A percentile compares a stretch with the other conserved stretches of the same genome.
Evolutionary conservation across 2,888 invertebrate genomes (phyloP).

Genomic region (Ormyrus labotus): DNA sequence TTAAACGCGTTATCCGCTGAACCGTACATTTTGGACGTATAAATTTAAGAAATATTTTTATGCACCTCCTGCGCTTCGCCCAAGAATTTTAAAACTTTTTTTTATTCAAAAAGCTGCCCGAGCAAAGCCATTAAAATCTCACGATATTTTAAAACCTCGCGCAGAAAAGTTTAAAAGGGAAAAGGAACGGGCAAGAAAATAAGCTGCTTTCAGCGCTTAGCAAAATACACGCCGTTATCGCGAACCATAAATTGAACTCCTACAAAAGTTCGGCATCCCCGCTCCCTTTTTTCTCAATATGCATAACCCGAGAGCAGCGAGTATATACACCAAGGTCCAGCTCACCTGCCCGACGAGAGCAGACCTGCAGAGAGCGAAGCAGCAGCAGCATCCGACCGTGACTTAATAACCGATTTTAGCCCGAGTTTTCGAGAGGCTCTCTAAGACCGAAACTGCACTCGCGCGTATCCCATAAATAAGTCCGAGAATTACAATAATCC

Average conservation of each 20-base stretch:
- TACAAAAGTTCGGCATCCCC: slow-evolving; percentile 15
- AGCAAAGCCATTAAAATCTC: no score
- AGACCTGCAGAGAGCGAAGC: not conserved
- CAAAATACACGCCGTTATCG: slow-evolving; percentile 35
- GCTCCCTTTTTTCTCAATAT: slow-evolving; percentile 28
- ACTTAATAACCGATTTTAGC: slow-evolving; percentile 70
- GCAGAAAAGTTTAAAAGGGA: no score
- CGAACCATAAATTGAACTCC: slow-evolving; percentile 32
- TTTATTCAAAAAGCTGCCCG: no score
- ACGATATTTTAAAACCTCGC: no score
- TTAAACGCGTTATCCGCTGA: no score
- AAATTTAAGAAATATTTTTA: not conserved
- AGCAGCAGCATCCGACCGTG: slow-evolving; percentile 57
- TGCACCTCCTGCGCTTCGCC: not conserved
- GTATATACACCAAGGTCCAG: slow-evolving; percentile 34
- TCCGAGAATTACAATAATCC: slow-evolving; percentile 72
- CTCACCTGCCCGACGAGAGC: slow-evolving; percentile 65
- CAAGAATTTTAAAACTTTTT: no score
- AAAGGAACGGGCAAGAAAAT: slow-evolving; percentile 29
- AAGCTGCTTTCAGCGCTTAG: slow-evolving; percentile 27
- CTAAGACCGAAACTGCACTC: slow-evolving; percentile 38
- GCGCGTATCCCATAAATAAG: slow-evolving; percentile 68
- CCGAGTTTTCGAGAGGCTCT: slow-evolving; percentile 58
- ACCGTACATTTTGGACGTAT: no score
- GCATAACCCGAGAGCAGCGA: slow-evolving; percentile 60